These are phyloP conservation scores for Dynastes hyllus DNA, from an alignment of 2,888 invertebrate genomes.

Conservation along the genomic window DNA sequence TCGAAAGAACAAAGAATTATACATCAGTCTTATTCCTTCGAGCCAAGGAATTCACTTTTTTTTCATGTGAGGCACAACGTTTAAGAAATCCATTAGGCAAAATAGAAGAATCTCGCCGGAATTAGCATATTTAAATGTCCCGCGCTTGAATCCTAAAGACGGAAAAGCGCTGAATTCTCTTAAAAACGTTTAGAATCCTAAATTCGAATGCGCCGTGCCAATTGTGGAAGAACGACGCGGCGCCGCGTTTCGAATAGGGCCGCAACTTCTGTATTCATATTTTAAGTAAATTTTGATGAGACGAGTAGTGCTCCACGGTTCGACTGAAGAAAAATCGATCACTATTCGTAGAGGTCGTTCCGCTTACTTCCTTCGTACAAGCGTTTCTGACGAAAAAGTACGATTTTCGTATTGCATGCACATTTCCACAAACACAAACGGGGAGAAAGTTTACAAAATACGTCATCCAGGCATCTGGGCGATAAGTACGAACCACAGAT, in stretches of 20 bases:
- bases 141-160: constrained; percentile 9
- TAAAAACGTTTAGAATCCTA: constrained; percentile 29
- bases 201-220: constrained; percentile 11
- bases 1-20: too few species aligned
- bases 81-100: constrained; percentile 35
- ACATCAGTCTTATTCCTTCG: too few species aligned
- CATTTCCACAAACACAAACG: constrained; percentile 6
- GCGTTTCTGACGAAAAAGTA: background rate
- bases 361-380: background rate
- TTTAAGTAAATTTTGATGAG: constrained; percentile 57
- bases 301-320: constrained; percentile 41
- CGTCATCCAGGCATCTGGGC: constrained; percentile 54
- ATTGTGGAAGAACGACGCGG: background rate
- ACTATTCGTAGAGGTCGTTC: constrained; percentile 42
- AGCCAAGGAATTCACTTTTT: background rate
- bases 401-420: background rate
- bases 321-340: constrained; percentile 53
- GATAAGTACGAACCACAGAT: constrained; percentile 52
- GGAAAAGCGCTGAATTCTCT: constrained; percentile 10
- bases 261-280: constrained; percentile 47
- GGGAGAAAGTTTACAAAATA: constrained; percentile 55
- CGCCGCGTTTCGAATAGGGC: background rate
- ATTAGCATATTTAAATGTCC: constrained; percentile 38
- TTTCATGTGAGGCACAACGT: constrained; percentile 2
- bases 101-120: constrained; percentile 36